Evolutionary conservation across 1,140 invertebrate species (phyloP), one percentile per base, ranked within the genome.

Genomic region (Zaprionus tsacasi): DNA sequence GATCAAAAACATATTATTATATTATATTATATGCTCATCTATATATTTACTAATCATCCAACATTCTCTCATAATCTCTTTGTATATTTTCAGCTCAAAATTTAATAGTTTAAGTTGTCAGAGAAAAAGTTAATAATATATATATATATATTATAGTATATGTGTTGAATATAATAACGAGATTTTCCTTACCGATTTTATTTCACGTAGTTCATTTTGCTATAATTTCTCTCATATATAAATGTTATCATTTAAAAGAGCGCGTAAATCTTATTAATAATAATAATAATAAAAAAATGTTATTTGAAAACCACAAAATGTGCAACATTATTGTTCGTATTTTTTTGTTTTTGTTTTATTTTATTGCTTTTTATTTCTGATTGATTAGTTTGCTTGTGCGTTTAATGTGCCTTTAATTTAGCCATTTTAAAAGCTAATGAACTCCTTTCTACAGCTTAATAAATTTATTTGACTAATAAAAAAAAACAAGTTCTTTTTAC

Each of bases 11-110:
- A 2, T 5, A 67, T 61, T 21, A 43, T 70, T 50, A 25, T 50
- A 50, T 50, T 52, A 50, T 50, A 56, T 50, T 64, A 58, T 63
- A 66, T 56, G 54, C 40, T 57, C 40, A 30, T 45, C 40, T 45
- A 78, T 63, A 78, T 67, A 60, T 67, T 45, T 71, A 87, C 83
- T 78, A 87, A 87, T 87, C 43, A 80, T 57, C 43, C 64, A 73
- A 61, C 59, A 82, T 88, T 82, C 80, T 63, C 43, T 63, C 43
- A 73, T 72, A 79, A 74, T 82, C 74, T 88, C 80, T 88, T 79
- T 86, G 72, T 91, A 86, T 91, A 91, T 80, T 91, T 91, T 91
- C 89, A 91, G 89, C 89, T 86, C 81, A 85, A 91, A 89, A 82
- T 91, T 88, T 89, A 86, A 48, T 88, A 83, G 78, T 70, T 78